Evolutionary conservation across 2,113 vertebrate species (phyloP), one percentile per base, ranked within the genome.

Genomic region (Microcebus lehilahytsara): DNA sequence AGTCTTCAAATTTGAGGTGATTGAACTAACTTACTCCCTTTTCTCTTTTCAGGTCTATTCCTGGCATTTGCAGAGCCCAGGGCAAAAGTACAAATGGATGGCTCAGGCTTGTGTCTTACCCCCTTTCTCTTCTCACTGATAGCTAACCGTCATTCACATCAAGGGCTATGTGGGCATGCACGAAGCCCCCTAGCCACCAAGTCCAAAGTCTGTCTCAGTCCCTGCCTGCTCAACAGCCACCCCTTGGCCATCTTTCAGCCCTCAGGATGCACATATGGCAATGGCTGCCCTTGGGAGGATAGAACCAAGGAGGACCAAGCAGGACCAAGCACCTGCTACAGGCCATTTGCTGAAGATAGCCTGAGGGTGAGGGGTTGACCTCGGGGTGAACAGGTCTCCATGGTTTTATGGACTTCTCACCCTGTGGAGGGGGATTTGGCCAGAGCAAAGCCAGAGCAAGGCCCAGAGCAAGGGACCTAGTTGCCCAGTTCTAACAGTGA

Each of bases 231-330:
- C 78, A 64, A 0, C 9, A 42, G 81, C 6, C 46, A 72, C 42
- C 37, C n/a, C 9, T 20, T 27, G 22, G 34, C 34, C 58, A 19
- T 27, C 22, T 94, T 60, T 67, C 4, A 2, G 49, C 40, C 51
- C 30, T 69, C 46, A 5, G 16, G 1, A 0, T 25, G 0, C 80
- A 2, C 14, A 14, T 4, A 27, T 25, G 30, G 46, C n/a, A 69
- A 46, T 42, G 49, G 8, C 14, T 83, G 10, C 72, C 62, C 25
- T 78, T 64, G n/a, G 25, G 34, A 56, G 20, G 23, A 94, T 12
- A 86, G 40, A 86, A 1, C 1, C 46, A 62, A 51, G 64, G 3
- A 78, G 7, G 17, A 69, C 27, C 14, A 60, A 32, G 17, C 20
- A 51, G 69, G 25, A 79, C n/a, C 17, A 49, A 49, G 9, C 1